A percentile compares a stretch with the other conserved stretches of the same genome.
phyloP scores from a whole-genome alignment of 1,140 invertebrate genomes.

The Lerema accius region DNA sequence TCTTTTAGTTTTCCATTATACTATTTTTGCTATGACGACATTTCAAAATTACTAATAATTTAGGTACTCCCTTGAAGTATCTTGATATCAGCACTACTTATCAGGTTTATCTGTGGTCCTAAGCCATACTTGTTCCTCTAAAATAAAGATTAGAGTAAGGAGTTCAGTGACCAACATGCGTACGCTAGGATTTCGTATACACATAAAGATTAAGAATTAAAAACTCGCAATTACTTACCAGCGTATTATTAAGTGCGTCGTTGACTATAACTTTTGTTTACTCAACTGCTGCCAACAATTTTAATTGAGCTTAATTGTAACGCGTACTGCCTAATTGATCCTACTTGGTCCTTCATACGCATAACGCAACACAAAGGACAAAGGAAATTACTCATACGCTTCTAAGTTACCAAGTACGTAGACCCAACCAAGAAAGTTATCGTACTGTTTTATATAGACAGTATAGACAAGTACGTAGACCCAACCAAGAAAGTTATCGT shows the following conservation, averaged over 20 bases:
- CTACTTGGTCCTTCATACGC: background rate
- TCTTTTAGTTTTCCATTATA: too few relatives aligned
- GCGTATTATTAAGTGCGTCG: background rate
- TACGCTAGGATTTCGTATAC: too few relatives aligned
- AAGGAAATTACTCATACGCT: background rate
- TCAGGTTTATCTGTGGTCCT: too few relatives aligned
- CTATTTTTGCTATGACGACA: too few relatives aligned
- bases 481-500: background rate
- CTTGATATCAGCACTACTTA: too few relatives aligned
- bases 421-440: background rate
- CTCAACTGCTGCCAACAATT: background rate
- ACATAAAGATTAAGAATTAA: too few relatives aligned
- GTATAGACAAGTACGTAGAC: background rate
- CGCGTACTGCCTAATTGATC: conserved; percentile 1
- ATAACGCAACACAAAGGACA: background rate
- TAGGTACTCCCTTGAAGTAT: too few relatives aligned
- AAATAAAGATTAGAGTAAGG: too few relatives aligned
- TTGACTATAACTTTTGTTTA: background rate
- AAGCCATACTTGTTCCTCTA: too few relatives aligned
- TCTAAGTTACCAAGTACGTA: background rate
- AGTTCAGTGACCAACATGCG: too few relatives aligned
- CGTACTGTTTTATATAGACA: background rate
- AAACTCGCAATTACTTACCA: too few relatives aligned
- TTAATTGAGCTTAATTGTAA: conserved; percentile 1
- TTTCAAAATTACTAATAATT: too few relatives aligned